These are phyloP conservation scores for Chouioia cunea DNA, from an alignment of 2,888 invertebrate species.

Conservation along the genomic window DNA sequence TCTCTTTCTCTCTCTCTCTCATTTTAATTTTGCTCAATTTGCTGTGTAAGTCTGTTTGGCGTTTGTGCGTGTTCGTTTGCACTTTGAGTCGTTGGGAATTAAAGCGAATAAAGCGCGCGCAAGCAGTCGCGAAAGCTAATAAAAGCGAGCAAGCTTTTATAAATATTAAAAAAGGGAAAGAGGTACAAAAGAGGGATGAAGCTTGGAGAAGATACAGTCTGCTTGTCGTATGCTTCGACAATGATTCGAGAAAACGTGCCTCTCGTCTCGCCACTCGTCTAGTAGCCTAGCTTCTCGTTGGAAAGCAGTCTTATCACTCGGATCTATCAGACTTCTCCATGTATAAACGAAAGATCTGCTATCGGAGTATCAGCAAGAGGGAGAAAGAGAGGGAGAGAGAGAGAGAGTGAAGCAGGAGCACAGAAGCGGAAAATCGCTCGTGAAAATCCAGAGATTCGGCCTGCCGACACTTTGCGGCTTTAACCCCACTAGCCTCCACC, in stretches of 20 bases:
- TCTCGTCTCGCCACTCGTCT: slow-evolving; percentile 4
- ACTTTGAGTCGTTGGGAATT: too few relatives aligned
- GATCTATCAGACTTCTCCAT: slow-evolving; percentile 30
- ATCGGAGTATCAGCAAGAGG: slow-evolving; percentile 10
- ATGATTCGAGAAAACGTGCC: slow-evolving; percentile 31
- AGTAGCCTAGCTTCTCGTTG: not conserved
- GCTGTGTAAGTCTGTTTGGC: slow-evolving; percentile 48
- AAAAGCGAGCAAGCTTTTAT: too few relatives aligned
- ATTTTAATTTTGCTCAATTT: slow-evolving; percentile 27
- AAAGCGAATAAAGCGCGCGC: too few relatives aligned
- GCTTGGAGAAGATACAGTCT: not conserved
- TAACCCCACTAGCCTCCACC: not conserved
- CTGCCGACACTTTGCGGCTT: slow-evolving; percentile 30
- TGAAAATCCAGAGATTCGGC: slow-evolving; percentile 28
- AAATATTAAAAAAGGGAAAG: too few relatives aligned
- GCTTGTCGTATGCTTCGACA: slow-evolving; percentile 18
- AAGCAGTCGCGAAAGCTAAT: too few relatives aligned
- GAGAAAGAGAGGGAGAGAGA: slow-evolving; percentile 23
- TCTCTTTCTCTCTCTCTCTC: slow-evolving; percentile 43
- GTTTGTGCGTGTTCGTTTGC: too few relatives aligned
- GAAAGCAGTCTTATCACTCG: slow-evolving; percentile 46
- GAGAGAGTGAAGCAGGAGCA: slow-evolving; percentile 12
- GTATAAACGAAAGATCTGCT: not conserved
- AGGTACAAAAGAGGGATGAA: too few relatives aligned
- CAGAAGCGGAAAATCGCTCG: slow-evolving; percentile 42